phyloP scores from a whole-genome alignment of 2,113 vertebrate genomes.

The Chlamydotis undulata region DNA sequence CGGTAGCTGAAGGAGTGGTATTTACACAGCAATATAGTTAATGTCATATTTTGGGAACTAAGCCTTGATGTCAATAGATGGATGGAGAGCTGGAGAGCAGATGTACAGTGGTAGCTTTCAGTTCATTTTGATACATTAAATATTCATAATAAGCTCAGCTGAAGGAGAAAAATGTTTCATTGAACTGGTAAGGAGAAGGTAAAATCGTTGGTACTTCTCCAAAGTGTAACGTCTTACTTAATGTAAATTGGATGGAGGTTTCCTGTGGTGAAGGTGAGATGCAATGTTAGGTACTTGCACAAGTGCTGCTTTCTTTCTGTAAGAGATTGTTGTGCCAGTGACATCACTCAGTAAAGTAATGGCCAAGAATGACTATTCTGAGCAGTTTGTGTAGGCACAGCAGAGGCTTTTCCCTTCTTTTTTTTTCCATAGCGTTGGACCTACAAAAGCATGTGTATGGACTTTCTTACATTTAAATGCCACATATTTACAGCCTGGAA shows the following conservation, averaged over 20 bases:
- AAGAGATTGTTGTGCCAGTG: neutral
- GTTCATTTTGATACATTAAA: conserved; percentile 23
- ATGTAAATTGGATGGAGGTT: neutral
- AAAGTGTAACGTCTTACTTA: neutral
- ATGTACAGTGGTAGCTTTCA: conserved; percentile 29
- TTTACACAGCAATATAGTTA: conserved; percentile 7
- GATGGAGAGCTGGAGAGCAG: neutral
- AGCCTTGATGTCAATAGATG: neutral
- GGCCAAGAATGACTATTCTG: neutral
- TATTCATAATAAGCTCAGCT: neutral
- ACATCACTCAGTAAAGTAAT: neutral
- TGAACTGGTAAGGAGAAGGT: neutral
- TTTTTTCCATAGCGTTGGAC: neutral
- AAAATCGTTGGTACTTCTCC: neutral
- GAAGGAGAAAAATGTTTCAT: conserved; percentile 24
- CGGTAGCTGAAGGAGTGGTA: neutral
- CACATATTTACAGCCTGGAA: neutral
- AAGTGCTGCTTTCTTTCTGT: neutral
- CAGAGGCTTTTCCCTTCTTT: neutral
- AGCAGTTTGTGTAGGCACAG: neutral
- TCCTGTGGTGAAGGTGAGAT: neutral
- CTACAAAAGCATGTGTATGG: neutral
- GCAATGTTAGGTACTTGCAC: neutral
- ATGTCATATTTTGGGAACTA: neutral
- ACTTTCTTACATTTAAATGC: neutral